phyloP scores from a whole-genome alignment of 2,888 invertebrate species.

The Anagyrus pseudococci region DNA sequence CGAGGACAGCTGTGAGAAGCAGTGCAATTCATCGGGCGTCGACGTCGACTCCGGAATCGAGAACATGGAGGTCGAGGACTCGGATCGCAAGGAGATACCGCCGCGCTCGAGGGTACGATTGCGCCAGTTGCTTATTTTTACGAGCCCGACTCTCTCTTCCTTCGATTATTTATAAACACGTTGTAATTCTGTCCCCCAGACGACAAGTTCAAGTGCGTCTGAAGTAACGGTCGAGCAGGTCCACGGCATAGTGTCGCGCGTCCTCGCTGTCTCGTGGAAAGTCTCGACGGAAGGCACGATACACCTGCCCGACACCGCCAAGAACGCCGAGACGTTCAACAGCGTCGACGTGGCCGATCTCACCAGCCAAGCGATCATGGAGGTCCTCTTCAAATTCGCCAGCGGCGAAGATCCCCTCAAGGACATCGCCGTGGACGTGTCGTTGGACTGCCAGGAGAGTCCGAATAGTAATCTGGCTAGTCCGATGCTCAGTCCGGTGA shows the following conservation, averaged over 20 bases:
- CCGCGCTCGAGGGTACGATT: slow-evolving; percentile 54
- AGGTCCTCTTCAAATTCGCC: slow-evolving; percentile 68
- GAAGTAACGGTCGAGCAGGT: slow-evolving; percentile 74
- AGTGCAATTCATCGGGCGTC: slow-evolving; percentile 63
- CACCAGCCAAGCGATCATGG: slow-evolving; percentile 69
- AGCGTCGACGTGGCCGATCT: slow-evolving; percentile 49
- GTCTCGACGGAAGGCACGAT: slow-evolving; percentile 60
- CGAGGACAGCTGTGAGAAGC: slow-evolving; percentile 65
- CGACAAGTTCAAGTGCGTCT: slow-evolving; percentile 56
- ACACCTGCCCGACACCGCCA: slow-evolving; percentile 63
- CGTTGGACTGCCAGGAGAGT: slow-evolving; percentile 58
- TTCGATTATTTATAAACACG: neutral
- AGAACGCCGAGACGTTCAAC: slow-evolving; percentile 45
- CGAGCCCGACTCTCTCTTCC: slow-evolving; percentile 8
- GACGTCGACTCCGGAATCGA: slow-evolving; percentile 78
- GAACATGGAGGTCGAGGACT: slow-evolving; percentile 74
- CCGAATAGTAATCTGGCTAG: slow-evolving; percentile 59
- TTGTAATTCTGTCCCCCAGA: slow-evolving; percentile 45
- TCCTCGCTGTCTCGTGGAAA: slow-evolving; percentile 76
- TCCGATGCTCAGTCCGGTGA: slow-evolving; percentile 61
- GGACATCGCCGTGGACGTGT: slow-evolving; percentile 62
- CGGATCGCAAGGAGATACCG: slow-evolving; percentile 55
- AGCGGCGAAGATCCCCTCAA: slow-evolving; percentile 68
- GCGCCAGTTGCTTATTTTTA: slow-evolving; percentile 2
- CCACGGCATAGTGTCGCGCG: slow-evolving; percentile 70